A percentile compares a stretch with the other conserved stretches of the same genome.
Conservation (phyloP, 2,888 invertebrate genomes). For the Cataglyphis rosenhaueri region DNA sequence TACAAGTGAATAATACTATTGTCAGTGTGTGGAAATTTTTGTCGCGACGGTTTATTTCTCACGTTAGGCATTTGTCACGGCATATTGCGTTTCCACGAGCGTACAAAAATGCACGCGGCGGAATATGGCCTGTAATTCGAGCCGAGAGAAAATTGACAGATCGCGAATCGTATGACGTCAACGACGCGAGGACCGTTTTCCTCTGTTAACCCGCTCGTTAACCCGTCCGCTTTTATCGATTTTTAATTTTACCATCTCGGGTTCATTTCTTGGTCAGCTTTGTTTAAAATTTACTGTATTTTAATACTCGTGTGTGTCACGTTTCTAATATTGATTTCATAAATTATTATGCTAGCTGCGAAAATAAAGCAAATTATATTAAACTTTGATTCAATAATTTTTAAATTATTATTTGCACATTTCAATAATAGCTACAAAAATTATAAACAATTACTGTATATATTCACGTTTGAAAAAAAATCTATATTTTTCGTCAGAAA, state of each 20-base stretch:
- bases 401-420: background rate
- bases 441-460: background rate
- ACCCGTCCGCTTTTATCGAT: constrained; percentile 56
- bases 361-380: background rate
- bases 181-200: constrained; percentile 55
- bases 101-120: constrained; percentile 46
- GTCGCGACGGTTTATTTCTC: background rate
- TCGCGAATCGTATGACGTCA: constrained; percentile 60
- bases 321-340: background rate
- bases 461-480: background rate
- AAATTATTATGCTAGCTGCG: background rate
- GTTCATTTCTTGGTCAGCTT: constrained; percentile 16
- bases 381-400: background rate
- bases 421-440: background rate
- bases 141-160: constrained; percentile 63
- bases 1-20: background rate
- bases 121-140: constrained; percentile 43
- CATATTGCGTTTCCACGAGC: constrained; percentile 60
- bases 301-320: background rate
- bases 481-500: background rate
- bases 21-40: background rate
- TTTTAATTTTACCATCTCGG: constrained; percentile 52
- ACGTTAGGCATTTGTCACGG: constrained; percentile 63
- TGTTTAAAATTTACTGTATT: background rate
- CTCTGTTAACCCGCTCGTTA: constrained; percentile 64